phyloP scores from a whole-genome alignment of 2,888 invertebrate genomes.

The Xanthia togata region DNA sequence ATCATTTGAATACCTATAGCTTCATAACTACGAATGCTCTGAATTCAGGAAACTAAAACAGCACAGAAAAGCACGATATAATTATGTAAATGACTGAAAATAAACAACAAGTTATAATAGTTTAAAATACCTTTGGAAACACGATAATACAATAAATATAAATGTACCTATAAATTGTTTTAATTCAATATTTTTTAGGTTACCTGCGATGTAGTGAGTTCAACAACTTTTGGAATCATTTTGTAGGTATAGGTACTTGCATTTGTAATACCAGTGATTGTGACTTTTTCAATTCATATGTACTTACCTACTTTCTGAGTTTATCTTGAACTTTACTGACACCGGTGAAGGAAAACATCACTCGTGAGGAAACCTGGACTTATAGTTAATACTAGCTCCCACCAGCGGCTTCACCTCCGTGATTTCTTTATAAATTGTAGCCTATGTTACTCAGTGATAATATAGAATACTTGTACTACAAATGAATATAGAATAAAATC shows the following conservation, averaged over 20 bases:
- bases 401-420: no score
- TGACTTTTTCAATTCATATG: background rate
- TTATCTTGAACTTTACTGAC: background rate
- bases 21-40: background rate
- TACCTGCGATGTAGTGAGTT: background rate
- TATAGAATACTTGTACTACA: no score
- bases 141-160: constrained; percentile 39
- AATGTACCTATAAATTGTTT: constrained; percentile 39
- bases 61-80: constrained; percentile 12
- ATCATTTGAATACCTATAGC: background rate
- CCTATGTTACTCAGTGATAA: no score
- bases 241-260: background rate
- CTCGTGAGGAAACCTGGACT: background rate
- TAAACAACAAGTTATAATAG: constrained; percentile 23
- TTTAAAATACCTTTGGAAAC: constrained; percentile 31
- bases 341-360: background rate
- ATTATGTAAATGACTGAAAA: constrained; percentile 48
- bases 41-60: constrained; percentile 9
- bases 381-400: no score
- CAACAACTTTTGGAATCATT: background rate
- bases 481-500: no score
- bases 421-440: no score
- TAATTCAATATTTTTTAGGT: constrained; percentile 11
- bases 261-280: background rate
- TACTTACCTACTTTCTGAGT: background rate